Percentiles rank a stretch among this genome's conserved stretches.
phyloP scores from a whole-genome alignment of 2,888 invertebrate genomes.

The Stenchaetothrips biformis region DNA sequence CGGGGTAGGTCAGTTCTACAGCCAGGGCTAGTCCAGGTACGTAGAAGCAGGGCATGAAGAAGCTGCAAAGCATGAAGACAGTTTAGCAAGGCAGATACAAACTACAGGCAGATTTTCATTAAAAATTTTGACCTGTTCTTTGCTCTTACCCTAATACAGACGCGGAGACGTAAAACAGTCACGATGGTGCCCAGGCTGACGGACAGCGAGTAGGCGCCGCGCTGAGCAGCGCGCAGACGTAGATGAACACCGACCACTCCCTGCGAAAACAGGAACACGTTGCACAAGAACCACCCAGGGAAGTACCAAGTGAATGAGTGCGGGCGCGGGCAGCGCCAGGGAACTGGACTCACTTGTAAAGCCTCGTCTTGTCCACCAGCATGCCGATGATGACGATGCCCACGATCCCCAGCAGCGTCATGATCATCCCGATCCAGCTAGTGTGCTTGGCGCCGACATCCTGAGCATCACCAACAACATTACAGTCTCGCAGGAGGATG shows the following conservation, averaged over 20 bases:
- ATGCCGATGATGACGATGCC: neutral
- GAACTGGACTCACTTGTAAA: neutral
- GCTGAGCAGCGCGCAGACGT: neutral
- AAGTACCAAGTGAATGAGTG: no score
- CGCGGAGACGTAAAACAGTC: no score
- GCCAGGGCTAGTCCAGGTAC: slow-evolving; percentile 60
- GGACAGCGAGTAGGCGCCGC: neutral
- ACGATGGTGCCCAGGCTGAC: neutral
- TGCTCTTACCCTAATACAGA: no score
- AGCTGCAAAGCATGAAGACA: slow-evolving; percentile 43
- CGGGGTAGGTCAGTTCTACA: slow-evolving; percentile 58
- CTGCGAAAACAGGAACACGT: neutral
- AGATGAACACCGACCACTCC: neutral
- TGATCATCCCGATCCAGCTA: neutral
- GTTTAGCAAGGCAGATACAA: no score
- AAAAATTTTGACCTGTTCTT: no score
- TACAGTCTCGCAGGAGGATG: no score
- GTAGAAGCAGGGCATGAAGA: slow-evolving; percentile 58
- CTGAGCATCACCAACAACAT: no score
- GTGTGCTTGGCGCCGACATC: neutral
- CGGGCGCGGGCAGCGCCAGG: no score
- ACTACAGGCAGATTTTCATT: no score
- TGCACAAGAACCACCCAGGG: no score
- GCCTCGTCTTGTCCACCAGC: neutral
- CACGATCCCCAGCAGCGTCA: neutral